Conservation (phyloP, 2,888 invertebrate species). For the Gastracanthus pulcherrimus region DNA sequence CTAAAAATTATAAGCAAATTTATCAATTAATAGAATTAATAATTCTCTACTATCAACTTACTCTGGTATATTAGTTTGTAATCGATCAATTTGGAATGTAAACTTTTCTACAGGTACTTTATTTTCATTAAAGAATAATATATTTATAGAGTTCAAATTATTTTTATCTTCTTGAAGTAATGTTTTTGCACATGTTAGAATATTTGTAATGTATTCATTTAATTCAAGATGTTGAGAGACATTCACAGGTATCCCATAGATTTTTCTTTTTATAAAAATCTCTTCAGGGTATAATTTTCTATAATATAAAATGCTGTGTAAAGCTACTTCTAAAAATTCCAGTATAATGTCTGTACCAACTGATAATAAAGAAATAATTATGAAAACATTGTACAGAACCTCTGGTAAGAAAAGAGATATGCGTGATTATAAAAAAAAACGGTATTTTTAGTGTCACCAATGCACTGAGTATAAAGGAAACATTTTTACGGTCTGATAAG, state of each 20-base stretch:
- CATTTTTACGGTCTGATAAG: too few relatives aligned
- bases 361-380: constrained; percentile 61
- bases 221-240: constrained; percentile 83
- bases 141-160: constrained; percentile 79
- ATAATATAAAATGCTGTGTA: constrained; percentile 82
- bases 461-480: too few relatives aligned
- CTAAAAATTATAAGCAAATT: constrained; percentile 59
- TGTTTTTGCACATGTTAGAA: constrained; percentile 66
- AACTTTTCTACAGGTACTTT: constrained; percentile 77
- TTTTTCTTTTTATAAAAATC: constrained; percentile 82
- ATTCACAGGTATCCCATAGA: constrained; percentile 82
- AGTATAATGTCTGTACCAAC: constrained; percentile 81
- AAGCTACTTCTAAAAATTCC: constrained; percentile 84
- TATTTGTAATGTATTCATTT: constrained; percentile 79
- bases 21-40: constrained; percentile 1
- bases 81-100: constrained; percentile 76
- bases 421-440: too few relatives aligned
- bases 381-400: too few relatives aligned
- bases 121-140: constrained; percentile 79
- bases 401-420: too few relatives aligned
- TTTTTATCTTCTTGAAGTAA: constrained; percentile 79
- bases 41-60: constrained; percentile 61
- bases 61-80: constrained; percentile 66
- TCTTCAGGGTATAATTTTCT: constrained; percentile 82
- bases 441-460: too few relatives aligned